Percentiles rank a stretch among this genome's conserved stretches.
Evolutionary conservation across 2,113 vertebrate genomes (phyloP).

Genomic region (Scomber colias): DNA sequence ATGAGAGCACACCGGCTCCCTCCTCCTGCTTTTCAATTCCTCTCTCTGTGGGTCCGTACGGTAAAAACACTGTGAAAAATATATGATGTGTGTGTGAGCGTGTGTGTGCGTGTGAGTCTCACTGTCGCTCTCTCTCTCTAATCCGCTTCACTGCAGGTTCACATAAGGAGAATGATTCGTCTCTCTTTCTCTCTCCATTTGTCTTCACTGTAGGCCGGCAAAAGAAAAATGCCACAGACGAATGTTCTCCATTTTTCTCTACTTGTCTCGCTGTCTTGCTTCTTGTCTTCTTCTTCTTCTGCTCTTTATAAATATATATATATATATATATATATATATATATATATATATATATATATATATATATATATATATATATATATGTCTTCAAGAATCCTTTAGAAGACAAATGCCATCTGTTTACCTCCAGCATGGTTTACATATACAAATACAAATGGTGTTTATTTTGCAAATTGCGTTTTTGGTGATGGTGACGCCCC

Average conservation of each 20-base stretch:
- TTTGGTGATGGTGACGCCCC: not conserved
- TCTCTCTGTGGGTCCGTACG: slow-evolving; percentile 41
- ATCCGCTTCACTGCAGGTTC: slow-evolving; percentile 32
- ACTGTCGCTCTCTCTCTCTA: slow-evolving; percentile 8
- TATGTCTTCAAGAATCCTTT: not conserved
- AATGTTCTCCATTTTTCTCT: slow-evolving; percentile 36
- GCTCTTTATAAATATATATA: not conserved
- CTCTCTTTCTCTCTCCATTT: slow-evolving; percentile 50
- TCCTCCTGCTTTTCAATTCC: slow-evolving; percentile 55
- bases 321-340: not conserved
- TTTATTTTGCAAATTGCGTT: not conserved
- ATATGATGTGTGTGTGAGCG: not conserved
- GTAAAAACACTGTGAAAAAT: slow-evolving; percentile 31
- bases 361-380: not conserved
- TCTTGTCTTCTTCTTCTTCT: not conserved
- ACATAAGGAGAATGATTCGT: slow-evolving; percentile 48
- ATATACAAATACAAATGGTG: not conserved
- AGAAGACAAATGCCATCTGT: not conserved
- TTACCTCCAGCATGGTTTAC: not conserved
- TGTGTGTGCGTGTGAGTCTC: slow-evolving; percentile 20
- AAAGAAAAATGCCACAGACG: slow-evolving; percentile 48
- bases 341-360: not conserved
- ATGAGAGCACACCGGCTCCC: slow-evolving; percentile 11
- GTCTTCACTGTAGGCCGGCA: slow-evolving; percentile 50
- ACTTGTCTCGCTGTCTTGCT: not conserved